Conservation (phyloP, 2,888 invertebrate genomes). For the Drosophila phalerata region DNA sequence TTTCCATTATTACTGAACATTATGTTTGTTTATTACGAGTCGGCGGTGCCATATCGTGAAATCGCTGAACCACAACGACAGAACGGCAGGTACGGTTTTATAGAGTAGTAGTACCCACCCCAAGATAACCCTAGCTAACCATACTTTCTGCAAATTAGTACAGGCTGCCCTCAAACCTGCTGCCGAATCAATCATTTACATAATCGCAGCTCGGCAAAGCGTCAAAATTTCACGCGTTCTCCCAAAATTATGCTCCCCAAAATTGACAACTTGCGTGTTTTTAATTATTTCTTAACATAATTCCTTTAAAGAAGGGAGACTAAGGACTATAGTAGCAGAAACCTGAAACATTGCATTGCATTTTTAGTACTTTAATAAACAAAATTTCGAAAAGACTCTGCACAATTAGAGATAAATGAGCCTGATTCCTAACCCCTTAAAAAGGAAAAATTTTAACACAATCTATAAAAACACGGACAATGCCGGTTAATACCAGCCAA, state of each 20-base stretch:
- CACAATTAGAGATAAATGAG: no score
- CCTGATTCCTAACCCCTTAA: no score
- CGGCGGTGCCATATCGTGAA: slow-evolving; percentile 65
- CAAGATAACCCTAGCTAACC: slow-evolving; percentile 15
- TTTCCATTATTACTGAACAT: slow-evolving; percentile 57
- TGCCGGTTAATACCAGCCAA: background rate
- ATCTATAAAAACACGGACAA: background rate
- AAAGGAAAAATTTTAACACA: no score
- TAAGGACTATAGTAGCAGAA: background rate
- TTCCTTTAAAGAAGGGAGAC: background rate
- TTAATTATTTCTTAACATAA: slow-evolving; percentile 51
- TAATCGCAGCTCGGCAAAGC: slow-evolving; percentile 61
- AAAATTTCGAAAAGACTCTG: no score
- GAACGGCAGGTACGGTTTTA: slow-evolving; percentile 47
- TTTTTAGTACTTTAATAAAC: background rate
- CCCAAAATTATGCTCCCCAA: slow-evolving; percentile 33
- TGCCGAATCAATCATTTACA: slow-evolving; percentile 73
- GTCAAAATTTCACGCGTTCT: slow-evolving; percentile 61
- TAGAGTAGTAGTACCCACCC: slow-evolving; percentile 34
- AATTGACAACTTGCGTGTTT: slow-evolving; percentile 68
- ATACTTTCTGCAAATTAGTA: slow-evolving; percentile 36
- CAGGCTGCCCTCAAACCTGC: slow-evolving; percentile 35
- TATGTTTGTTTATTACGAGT: slow-evolving; percentile 64
- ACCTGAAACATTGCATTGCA: background rate
- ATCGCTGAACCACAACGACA: slow-evolving; percentile 69